Evolutionary conservation across 2,113 vertebrate genomes (phyloP), one percentile per base, ranked within the genome.

Genomic region (zebrafish (Danio rerio)): DNA sequence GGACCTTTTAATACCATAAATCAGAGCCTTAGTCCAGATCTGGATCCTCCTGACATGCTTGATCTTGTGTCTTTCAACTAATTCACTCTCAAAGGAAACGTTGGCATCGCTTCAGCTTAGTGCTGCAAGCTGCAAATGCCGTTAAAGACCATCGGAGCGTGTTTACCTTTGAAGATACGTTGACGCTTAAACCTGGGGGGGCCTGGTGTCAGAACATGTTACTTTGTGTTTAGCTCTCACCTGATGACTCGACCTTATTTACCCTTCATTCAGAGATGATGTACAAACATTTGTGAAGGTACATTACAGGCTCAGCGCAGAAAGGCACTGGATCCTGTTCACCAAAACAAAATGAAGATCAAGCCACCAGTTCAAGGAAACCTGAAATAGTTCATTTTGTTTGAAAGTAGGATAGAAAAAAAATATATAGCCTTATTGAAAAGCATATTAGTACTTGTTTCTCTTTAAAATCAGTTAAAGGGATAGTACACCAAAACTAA

Each of bases 1-100:
- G 47, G 84, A 84, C 77, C 83, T 83, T 88, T 90, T 85, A 80
- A 88, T 81, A 90, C 86, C 89, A 81, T 78, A 82, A 69, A 20
- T 69, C 43, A 49, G 43, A 9, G 88, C 87, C 86, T 85, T 81
- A 78, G 84, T 88, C 83, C 72, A 90, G 83, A 89, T 88, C 88
- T 92, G 90, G 91, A 90, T 87, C 88, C 87, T 91, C 91, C 92
- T 89, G 90, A 93, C 91, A 90, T 88, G 86, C 86, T 90, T 92
- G 92, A 92, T 90, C 90, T 88, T 88, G 87, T 92, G 87, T 89
- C 91, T 91, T 93, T 90, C 87, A 90, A 88, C 90, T 91, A 90
- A 92, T 93, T 90, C 91, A 89, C 87, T 90, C 84, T 85, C 88
- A 81, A 90, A 85, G 80, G 86, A 72, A 83, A 83, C 83, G 78